Evolutionary conservation across 2,888 invertebrate genomes (phyloP).

Genomic region (Apodemia mormo): DNA sequence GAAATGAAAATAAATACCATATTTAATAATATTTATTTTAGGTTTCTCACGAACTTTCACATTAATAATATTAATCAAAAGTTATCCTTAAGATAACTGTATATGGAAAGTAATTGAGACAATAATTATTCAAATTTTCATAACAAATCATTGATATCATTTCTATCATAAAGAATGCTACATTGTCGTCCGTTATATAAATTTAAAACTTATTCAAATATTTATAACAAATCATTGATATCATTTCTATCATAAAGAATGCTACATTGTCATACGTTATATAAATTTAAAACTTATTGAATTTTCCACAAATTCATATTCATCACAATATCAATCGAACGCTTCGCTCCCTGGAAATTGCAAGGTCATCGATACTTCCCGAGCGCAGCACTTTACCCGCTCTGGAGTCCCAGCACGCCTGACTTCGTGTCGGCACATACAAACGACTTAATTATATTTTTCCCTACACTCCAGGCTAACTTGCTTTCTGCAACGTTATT

Average conservation of each 20-base stretch:
- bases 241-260: conserved; percentile 10
- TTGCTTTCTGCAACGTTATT: conserved; percentile 38
- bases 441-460: conserved; percentile 71
- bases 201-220: not conserved
- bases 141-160: no score
- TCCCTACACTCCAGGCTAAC: conserved; percentile 42
- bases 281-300: conserved; percentile 5
- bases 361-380: conserved; percentile 21
- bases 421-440: conserved; percentile 67
- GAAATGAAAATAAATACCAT: no score
- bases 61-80: no score
- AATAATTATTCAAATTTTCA: no score
- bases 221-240: no score
- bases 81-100: no score
- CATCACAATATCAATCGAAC: conserved; percentile 12
- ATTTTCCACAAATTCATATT: not conserved
- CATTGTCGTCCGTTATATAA: not conserved
- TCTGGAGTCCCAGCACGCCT: conserved; percentile 55
- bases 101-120: no score
- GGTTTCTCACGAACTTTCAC: no score
- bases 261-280: not conserved
- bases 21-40: no score
- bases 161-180: conserved; percentile 15
- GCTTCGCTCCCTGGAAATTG: not conserved
- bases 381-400: conserved; percentile 27